Evolutionary conservation across 2,888 invertebrate genomes (phyloP).

Genomic region (Perdita meconis): DNA sequence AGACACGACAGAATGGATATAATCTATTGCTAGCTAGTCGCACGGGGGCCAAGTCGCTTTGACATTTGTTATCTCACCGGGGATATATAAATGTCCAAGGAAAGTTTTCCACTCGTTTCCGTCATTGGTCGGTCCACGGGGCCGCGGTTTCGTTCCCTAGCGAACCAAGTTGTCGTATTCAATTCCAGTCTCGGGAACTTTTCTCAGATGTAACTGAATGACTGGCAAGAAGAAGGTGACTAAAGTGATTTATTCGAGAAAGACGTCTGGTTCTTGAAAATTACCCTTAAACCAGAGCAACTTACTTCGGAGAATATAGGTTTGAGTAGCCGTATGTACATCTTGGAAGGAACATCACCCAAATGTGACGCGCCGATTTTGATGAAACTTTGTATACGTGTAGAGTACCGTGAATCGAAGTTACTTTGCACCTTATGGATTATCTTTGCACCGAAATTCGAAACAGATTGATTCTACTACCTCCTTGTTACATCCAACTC

Average conservation of each 20-base stretch:
- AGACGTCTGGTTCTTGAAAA: background rate
- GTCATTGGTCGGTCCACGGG: slow-evolving; percentile 53
- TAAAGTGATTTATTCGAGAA: background rate
- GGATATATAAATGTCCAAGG: slow-evolving; percentile 64
- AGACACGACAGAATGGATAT: slow-evolving; percentile 39
- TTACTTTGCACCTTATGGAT: too few species aligned
- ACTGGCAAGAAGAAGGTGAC: slow-evolving; percentile 39
- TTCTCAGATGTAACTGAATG: slow-evolving; percentile 65
- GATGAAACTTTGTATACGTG: too few species aligned
- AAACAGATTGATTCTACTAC: too few species aligned
- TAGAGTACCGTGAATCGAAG: too few species aligned
- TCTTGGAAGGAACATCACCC: too few species aligned
- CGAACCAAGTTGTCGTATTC: slow-evolving; percentile 50
- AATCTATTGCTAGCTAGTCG: slow-evolving; percentile 51
- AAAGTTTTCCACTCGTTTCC: slow-evolving; percentile 66
- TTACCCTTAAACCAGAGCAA: too few species aligned
- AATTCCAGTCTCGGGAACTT: slow-evolving; percentile 61
- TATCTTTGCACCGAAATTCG: too few species aligned
- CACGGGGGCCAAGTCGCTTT: slow-evolving; percentile 37
- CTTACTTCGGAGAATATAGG: too few species aligned
- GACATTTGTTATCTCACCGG: slow-evolving; percentile 71
- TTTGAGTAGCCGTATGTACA: too few species aligned
- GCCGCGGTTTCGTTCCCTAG: slow-evolving; percentile 47
- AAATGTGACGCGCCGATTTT: too few species aligned
- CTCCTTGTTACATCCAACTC: too few species aligned